phyloP scores from a whole-genome alignment of 1,140 invertebrate genomes.

The Neotoxoptera formosana region DNA sequence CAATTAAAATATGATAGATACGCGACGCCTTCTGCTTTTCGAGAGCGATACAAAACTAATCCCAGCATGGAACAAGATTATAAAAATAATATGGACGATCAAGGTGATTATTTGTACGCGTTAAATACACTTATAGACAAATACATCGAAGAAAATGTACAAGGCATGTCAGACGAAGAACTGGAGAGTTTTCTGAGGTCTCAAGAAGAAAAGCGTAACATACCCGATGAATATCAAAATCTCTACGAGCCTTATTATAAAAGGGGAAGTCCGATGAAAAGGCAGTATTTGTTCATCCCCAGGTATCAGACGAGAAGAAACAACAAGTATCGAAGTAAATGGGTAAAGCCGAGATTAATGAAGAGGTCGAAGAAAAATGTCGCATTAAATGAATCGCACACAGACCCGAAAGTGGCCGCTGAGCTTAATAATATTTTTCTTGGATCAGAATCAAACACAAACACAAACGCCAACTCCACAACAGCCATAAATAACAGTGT shows the following conservation, averaged over 20 bases:
- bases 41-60: conserved; percentile 58
- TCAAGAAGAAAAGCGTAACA: not conserved
- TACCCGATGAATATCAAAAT: conserved; percentile 7
- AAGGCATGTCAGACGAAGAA: conserved; percentile 59
- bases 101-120: conserved; percentile 59
- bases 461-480: not conserved
- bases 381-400: conserved; percentile 40
- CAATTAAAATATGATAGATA: conserved; percentile 57
- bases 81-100: conserved; percentile 54
- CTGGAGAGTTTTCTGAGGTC: conserved; percentile 39
- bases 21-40: conserved; percentile 59
- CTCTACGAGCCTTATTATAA: not conserved
- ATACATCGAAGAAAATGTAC: conserved; percentile 60
- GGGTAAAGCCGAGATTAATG: conserved; percentile 41
- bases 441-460: conserved; percentile 24
- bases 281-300: conserved; percentile 24
- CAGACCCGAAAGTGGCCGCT: conserved; percentile 60
- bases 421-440: conserved; percentile 61
- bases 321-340: not conserved
- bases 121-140: conserved; percentile 60
- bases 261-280: not conserved
- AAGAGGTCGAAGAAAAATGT: conserved; percentile 43
- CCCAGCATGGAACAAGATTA: conserved; percentile 39
- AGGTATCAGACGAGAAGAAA: not conserved
- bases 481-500: not conserved